Percentiles rank a stretch among this genome's conserved stretches.
Conservation (phyloP, 2,888 invertebrate species). For the Tholera decimalis region DNA sequence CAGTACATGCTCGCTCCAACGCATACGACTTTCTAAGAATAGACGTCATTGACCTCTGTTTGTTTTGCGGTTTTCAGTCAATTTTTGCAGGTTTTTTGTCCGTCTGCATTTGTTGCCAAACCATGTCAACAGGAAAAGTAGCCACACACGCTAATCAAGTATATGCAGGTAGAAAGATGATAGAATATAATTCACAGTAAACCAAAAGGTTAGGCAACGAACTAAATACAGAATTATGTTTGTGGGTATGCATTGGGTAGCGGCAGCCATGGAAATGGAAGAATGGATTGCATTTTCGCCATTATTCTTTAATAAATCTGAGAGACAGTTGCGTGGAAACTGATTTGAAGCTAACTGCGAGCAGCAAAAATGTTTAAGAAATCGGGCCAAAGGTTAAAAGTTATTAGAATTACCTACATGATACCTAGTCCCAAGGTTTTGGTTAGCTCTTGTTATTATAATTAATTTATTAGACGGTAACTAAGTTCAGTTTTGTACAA, state of each 20-base stretch:
- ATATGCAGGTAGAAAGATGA: constrained; percentile 3
- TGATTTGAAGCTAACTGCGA: neutral
- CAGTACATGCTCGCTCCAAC: constrained; percentile 63
- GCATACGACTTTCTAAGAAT: constrained; percentile 77
- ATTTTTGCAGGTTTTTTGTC: neutral
- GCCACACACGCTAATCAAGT: neutral
- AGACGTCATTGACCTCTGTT: constrained; percentile 78
- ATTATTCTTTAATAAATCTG: neutral
- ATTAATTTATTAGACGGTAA: too few relatives aligned
- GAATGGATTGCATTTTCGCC: neutral
- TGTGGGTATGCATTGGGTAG: too few relatives aligned
- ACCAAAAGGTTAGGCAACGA: too few relatives aligned
- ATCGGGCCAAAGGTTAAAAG: neutral
- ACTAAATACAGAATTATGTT: too few relatives aligned
- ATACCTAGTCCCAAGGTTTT: too few relatives aligned
- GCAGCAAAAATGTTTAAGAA: neutral
- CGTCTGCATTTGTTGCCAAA: constrained; percentile 19
- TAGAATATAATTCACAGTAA: too few relatives aligned
- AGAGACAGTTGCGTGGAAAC: neutral
- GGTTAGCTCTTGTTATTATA: too few relatives aligned
- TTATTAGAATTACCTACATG: too few relatives aligned
- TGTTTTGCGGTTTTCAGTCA: constrained; percentile 33
- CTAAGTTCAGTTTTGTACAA: neutral
- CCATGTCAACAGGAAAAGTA: constrained; percentile 5
- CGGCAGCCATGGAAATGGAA: constrained; percentile 6